Evolutionary conservation across 2,113 vertebrate species (phyloP).

Genomic region (Oncorhynchus tshawytscha): DNA sequence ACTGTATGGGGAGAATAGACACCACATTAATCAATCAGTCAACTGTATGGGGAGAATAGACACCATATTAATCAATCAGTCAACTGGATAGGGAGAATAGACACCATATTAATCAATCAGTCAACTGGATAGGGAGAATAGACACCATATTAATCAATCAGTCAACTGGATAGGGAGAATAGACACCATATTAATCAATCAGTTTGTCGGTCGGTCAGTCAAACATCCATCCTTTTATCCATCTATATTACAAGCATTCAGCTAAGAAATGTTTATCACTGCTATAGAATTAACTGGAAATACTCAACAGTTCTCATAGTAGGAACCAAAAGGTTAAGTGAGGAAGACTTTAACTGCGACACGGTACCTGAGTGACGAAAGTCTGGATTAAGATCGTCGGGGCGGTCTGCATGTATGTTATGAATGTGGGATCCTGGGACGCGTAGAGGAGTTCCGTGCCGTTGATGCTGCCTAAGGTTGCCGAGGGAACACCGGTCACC

Average conservation of each 20-base stretch:
- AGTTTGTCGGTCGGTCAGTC: no score
- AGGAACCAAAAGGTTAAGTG: neutral
- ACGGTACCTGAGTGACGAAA: slow-evolving; percentile 63
- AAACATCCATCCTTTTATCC: no score
- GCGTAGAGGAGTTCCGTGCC: slow-evolving; percentile 31
- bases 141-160: neutral
- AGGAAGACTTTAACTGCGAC: neutral
- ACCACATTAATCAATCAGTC: neutral
- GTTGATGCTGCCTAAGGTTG: slow-evolving; percentile 14
- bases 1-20: slow-evolving; percentile 41
- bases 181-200: neutral
- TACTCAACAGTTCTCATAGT: no score
- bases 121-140: slow-evolving; percentile 49
- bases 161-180: slow-evolving; percentile 50
- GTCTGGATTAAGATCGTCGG: slow-evolving; percentile 45
- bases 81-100: slow-evolving; percentile 49
- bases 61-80: neutral
- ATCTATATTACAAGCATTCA: no score
- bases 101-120: neutral
- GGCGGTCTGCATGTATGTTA: slow-evolving; percentile 36
- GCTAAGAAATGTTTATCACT: no score
- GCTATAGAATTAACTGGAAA: no score
- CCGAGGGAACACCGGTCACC: slow-evolving; percentile 51
- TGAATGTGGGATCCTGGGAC: slow-evolving; percentile 32
- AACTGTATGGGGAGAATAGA: slow-evolving; percentile 49